Percentiles rank a stretch among this genome's conserved stretches.
phyloP scores from a whole-genome alignment of 2,888 invertebrate genomes.

The Bursaphelenchus okinawaensis region DNA sequence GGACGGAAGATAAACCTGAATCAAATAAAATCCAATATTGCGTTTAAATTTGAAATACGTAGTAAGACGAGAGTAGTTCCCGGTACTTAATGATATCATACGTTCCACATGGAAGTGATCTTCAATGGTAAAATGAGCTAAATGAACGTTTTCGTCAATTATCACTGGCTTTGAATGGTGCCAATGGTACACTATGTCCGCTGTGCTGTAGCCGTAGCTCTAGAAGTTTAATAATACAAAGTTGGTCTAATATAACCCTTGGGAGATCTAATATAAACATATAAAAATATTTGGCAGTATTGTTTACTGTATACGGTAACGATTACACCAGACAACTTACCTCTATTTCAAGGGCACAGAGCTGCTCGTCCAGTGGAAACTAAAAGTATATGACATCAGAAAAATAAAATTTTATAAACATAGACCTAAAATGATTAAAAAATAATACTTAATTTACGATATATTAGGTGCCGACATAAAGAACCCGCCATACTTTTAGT shows the following conservation, averaged over 20 bases:
- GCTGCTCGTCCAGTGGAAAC: constrained; percentile 54
- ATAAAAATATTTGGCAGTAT: no score
- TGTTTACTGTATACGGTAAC: no score
- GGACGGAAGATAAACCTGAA: constrained; percentile 58
- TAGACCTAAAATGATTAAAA: not conserved
- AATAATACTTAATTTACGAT: not conserved
- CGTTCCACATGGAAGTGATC: constrained; percentile 53
- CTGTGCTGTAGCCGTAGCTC: constrained; percentile 58
- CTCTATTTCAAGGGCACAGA: constrained; percentile 55
- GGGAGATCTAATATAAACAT: no score
- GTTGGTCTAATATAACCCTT: no score
- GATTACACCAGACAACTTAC: no score
- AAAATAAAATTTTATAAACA: no score
- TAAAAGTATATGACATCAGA: no score
- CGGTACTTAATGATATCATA: constrained; percentile 57
- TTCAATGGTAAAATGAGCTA: constrained; percentile 58
- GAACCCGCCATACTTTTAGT: no score
- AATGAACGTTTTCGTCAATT: constrained; percentile 56
- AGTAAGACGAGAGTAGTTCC: constrained; percentile 59
- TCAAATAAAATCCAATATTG: constrained; percentile 58
- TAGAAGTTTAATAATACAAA: no score
- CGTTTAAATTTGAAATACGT: constrained; percentile 55
- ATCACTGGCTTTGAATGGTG: constrained; percentile 49
- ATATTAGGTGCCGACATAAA: no score
- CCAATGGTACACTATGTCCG: constrained; percentile 59